Conservation (phyloP, 2,113 vertebrate genomes). For the human region GRCh38 chr2:134157001-134157500, state of each 20-base stretch:
- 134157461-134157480: neutral
- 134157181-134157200: neutral
- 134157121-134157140: neutral
- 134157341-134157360: neutral
- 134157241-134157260: neutral
- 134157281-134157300: neutral
- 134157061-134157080: neutral
- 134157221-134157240: neutral
- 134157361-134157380: neutral
- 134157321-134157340: neutral
- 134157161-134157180: neutral
- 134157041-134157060: neutral
- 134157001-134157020: neutral
- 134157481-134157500: neutral
- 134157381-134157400: neutral
- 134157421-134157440: neutral
- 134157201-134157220: neutral
- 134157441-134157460: neutral
- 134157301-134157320: neutral
- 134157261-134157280: neutral
- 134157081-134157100: neutral
- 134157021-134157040: neutral
- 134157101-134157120: rapidly evolving
- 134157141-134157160: neutral
- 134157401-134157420: neutral